phyloP scores from a whole-genome alignment of 2,797 vertebrate genomes.

The Typhlichthys subterraneus region DNA sequence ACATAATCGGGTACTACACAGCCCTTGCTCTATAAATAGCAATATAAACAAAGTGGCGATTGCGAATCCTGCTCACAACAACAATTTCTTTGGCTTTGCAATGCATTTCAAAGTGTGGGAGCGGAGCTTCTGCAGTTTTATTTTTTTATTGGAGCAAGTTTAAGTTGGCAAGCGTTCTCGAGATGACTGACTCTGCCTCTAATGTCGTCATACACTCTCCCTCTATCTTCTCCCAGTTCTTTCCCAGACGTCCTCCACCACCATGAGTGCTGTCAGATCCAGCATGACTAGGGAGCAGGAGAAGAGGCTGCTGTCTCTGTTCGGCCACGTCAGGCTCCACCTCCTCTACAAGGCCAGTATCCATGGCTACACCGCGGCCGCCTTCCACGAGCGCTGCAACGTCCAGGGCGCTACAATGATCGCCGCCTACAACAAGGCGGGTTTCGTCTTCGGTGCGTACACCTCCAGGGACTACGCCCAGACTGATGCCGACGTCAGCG shows the following conservation, averaged over 20 bases:
- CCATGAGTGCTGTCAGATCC: slow-evolving; percentile 60
- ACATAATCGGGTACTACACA: too few relatives aligned
- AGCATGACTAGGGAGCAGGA: slow-evolving; percentile 49
- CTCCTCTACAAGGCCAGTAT: slow-evolving; percentile 72
- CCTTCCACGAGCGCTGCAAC: slow-evolving; percentile 58
- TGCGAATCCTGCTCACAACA: too few relatives aligned
- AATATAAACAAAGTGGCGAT: too few relatives aligned
- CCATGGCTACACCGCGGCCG: slow-evolving; percentile 37
- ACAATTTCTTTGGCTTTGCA: too few relatives aligned
- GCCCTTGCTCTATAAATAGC: too few relatives aligned
- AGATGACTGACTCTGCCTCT: too few relatives aligned
- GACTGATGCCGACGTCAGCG: background rate
- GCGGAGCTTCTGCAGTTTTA: too few relatives aligned
- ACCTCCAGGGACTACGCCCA: slow-evolving; percentile 51
- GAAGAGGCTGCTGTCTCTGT: slow-evolving; percentile 55
- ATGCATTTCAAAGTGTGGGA: too few relatives aligned
- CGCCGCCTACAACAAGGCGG: slow-evolving; percentile 54
- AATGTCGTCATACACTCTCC: too few relatives aligned
- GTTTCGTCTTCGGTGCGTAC: slow-evolving; percentile 67
- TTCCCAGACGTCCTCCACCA: background rate
- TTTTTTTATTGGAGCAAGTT: too few relatives aligned
- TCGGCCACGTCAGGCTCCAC: slow-evolving; percentile 50
- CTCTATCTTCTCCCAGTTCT: too few relatives aligned
- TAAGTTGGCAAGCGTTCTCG: too few relatives aligned
- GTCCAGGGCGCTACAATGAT: slow-evolving; percentile 58